Evolutionary conservation across 1,140 invertebrate species (phyloP).

Genomic region (Delia radicum): DNA sequence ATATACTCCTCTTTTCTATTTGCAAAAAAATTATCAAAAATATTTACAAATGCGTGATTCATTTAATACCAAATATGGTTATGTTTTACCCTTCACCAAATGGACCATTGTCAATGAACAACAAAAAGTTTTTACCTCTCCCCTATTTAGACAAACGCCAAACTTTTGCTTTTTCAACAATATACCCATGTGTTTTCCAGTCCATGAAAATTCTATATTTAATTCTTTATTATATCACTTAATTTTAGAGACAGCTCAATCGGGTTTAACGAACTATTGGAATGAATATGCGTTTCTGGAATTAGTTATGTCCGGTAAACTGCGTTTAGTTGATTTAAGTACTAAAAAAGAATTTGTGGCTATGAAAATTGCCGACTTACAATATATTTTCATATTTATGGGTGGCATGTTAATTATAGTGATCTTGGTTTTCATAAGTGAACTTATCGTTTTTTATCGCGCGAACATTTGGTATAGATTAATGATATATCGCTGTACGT

Average conservation of each 20-base stretch:
- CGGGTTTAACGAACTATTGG: slow-evolving; percentile 36
- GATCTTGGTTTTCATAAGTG: slow-evolving; percentile 30
- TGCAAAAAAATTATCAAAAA: slow-evolving; percentile 34
- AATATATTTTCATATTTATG: slow-evolving; percentile 46
- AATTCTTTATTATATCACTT: slow-evolving; percentile 33
- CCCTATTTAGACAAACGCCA: slow-evolving; percentile 37
- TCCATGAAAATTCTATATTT: slow-evolving; percentile 45
- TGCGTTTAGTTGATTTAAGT: slow-evolving; percentile 38
- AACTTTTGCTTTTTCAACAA: slow-evolving; percentile 48
- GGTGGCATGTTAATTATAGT: slow-evolving; percentile 35
- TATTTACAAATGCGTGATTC: slow-evolving; percentile 37
- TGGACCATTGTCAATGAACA: slow-evolving; percentile 43
- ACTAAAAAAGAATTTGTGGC: slow-evolving; percentile 35
- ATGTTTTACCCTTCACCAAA: slow-evolving; percentile 38
- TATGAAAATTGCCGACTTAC: slow-evolving; percentile 43
- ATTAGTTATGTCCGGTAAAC: slow-evolving; percentile 37
- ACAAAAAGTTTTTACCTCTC: slow-evolving; percentile 42
- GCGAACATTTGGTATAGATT: neutral
- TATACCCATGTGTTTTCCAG: slow-evolving; percentile 42
- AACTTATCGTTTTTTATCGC: slow-evolving; percentile 15
- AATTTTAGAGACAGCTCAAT: slow-evolving; percentile 36
- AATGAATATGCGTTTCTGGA: slow-evolving; percentile 35
- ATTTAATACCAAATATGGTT: slow-evolving; percentile 39
- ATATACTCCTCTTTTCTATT: slow-evolving; percentile 40
- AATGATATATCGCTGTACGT: too few species aligned